phyloP scores from a whole-genome alignment of 2,888 invertebrate species.

The Myathropa florea region DNA sequence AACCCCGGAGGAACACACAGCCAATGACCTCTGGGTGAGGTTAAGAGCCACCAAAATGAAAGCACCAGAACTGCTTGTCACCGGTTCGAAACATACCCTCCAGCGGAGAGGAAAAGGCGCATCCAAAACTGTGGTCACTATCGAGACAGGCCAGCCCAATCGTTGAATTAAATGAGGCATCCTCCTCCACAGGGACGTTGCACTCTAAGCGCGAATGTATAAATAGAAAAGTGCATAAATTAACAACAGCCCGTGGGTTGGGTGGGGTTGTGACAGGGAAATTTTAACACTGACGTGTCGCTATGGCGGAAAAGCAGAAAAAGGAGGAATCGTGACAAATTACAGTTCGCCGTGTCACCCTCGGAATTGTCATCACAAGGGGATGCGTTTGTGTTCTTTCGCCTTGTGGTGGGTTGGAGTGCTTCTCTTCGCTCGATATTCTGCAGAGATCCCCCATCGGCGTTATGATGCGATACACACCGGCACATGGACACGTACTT shows the following conservation, averaged over 20 bases:
- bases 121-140: background rate
- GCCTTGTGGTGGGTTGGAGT: conserved; percentile 4
- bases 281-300: conserved; percentile 44
- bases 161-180: background rate
- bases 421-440: background rate
- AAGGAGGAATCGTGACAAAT: conserved; percentile 63
- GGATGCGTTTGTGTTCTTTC: conserved; percentile 28
- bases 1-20: background rate
- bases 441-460: background rate
- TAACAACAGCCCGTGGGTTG: conserved; percentile 40
- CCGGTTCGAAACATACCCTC: too few relatives aligned
- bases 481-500: background rate
- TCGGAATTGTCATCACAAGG: conserved; percentile 19
- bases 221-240: conserved; percentile 60
- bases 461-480: background rate
- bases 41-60: background rate
- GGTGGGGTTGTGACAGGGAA: background rate
- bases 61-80: background rate
- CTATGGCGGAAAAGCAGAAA: background rate
- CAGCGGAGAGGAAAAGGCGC: background rate
- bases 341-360: conserved; percentile 46
- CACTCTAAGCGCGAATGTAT: conserved; percentile 38
- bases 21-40: background rate
- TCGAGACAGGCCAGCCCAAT: background rate
- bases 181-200: conserved; percentile 36